phyloP scores from a whole-genome alignment of 92 coral and sea anemone genomes.

The Montipora capitata region DNA sequence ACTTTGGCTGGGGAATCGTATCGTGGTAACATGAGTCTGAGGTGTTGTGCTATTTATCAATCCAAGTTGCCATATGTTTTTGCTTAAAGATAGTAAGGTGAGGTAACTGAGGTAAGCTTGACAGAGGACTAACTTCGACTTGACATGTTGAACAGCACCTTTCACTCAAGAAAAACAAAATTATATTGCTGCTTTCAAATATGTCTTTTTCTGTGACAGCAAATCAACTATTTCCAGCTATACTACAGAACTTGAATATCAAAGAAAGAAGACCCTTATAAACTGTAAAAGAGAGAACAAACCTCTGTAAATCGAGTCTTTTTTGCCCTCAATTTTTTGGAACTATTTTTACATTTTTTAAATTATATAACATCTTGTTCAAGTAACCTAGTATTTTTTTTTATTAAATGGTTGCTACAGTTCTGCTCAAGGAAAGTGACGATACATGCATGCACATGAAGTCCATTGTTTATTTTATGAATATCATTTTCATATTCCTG shows the following conservation, averaged over 20 bases:
- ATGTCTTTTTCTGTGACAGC: too few species aligned
- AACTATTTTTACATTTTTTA: constrained; percentile 7
- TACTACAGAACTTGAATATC: not conserved
- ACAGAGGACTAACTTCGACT: not conserved
- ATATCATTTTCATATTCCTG: too few species aligned
- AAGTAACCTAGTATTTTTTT: not conserved
- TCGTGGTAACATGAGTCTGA: not conserved
- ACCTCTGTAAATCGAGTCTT: not conserved
- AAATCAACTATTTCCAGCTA: not conserved
- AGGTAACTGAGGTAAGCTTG: not conserved
- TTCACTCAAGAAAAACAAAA: too few species aligned
- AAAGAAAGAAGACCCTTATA: too few species aligned
- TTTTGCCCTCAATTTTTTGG: not conserved
- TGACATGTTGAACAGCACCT: not conserved
- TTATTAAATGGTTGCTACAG: not conserved
- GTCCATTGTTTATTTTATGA: not conserved
- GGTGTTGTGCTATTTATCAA: not conserved
- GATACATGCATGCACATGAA: not conserved
- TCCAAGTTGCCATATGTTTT: too few species aligned
- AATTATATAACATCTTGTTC: not conserved
- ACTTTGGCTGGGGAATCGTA: not conserved
- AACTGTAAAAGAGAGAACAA: not conserved
- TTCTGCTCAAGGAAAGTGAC: not conserved
- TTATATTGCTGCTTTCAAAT: too few species aligned
- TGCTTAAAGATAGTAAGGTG: not conserved